These are phyloP conservation scores for Sycophaga agraensis DNA, from an alignment of 1,140 invertebrate species.

Conservation along the genomic window DNA sequence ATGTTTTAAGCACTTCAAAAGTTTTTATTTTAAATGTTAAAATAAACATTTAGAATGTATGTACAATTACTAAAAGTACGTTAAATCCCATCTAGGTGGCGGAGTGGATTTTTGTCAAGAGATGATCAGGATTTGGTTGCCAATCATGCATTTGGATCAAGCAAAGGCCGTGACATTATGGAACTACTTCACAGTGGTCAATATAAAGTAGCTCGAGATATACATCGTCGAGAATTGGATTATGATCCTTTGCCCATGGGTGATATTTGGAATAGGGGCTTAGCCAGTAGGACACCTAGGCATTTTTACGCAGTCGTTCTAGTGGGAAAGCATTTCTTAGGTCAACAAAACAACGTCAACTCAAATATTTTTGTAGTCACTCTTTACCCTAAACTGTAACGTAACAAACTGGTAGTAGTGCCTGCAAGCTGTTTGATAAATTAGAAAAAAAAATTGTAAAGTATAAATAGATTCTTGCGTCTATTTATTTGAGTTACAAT, in stretches of 20 bases:
- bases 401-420: too few relatives aligned
- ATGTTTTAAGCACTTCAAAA: too few relatives aligned
- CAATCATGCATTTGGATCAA: background rate
- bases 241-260: background rate
- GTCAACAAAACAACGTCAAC: background rate
- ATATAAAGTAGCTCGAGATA: background rate
- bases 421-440: too few relatives aligned
- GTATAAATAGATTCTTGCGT: too few relatives aligned
- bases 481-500: too few relatives aligned
- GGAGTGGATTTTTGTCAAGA: conserved; percentile 15
- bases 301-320: background rate
- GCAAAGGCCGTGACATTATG: background rate
- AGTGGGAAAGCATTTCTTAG: conserved; percentile 11
- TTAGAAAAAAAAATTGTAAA: too few relatives aligned
- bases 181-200: background rate
- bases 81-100: conserved; percentile 12
- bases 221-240: background rate
- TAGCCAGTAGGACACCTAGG: background rate
- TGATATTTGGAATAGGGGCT: background rate
- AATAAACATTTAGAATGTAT: too few relatives aligned
- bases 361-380: conserved; percentile 11
- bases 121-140: conserved; percentile 12
- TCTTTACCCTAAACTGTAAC: conserved; percentile 9
- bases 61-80: too few relatives aligned
- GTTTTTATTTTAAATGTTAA: too few relatives aligned